A percentile compares a stretch with the other conserved stretches of the same genome.
These are phyloP conservation scores for Hanleya hanleyi DNA, from an alignment of 2,888 invertebrate species.

Conservation along the genomic window DNA sequence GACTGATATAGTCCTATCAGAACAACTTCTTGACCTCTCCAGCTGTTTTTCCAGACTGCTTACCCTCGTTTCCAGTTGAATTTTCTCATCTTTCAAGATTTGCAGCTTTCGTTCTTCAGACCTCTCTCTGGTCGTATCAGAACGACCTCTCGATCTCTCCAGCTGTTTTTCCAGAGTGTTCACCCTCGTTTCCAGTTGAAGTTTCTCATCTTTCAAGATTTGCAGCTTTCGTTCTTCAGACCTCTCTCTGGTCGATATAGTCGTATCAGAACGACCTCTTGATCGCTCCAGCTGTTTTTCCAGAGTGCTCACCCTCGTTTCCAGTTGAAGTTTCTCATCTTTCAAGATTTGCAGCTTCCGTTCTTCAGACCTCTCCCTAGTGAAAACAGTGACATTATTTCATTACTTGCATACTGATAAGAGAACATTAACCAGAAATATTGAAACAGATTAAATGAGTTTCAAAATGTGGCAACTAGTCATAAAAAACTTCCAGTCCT, in stretches of 20 bases:
- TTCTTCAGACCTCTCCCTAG: slow-evolving; percentile 6
- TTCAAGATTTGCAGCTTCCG: slow-evolving; percentile 13
- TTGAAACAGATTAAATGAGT: no score
- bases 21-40: neutral
- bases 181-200: slow-evolving; percentile 38
- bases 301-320: slow-evolving; percentile 48
- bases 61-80: slow-evolving; percentile 3
- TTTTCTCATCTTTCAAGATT: slow-evolving; percentile 16
- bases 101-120: slow-evolving; percentile 62
- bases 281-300: slow-evolving; percentile 48
- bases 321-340: slow-evolving; percentile 29
- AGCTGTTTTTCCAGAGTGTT: slow-evolving; percentile 55
- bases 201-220: slow-evolving; percentile 26
- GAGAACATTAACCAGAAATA: no score
- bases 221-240: slow-evolving; percentile 10
- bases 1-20: no score
- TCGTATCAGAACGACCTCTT: neutral
- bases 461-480: no score
- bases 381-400: no score
- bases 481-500: no score
- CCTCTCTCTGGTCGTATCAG: slow-evolving; percentile 51
- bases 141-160: slow-evolving; percentile 10
- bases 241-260: slow-evolving; percentile 9
- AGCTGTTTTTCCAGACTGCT: slow-evolving; percentile 16
- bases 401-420: no score